Evolutionary conservation across 1,140 invertebrate genomes (phyloP).

Genomic region (Cotesia chilonis): DNA sequence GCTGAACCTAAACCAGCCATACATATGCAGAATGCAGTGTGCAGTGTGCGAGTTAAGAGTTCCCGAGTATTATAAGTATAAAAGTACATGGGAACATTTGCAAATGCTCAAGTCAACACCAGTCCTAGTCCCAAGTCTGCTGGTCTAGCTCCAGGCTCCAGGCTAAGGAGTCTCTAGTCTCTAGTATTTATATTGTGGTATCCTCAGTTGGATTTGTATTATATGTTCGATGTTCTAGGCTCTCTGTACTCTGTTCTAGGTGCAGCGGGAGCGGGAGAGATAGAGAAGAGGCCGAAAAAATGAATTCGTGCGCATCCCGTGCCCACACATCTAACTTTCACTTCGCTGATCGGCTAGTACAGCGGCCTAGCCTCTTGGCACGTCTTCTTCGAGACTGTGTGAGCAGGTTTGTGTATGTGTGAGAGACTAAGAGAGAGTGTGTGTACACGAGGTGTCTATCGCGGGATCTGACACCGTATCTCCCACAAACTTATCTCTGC

Average conservation of each 20-base stretch:
- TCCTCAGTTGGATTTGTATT: not conserved
- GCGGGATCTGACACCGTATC: no score
- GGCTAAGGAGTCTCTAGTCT: no score
- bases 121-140: no score
- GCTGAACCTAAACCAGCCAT: slow-evolving; percentile 46
- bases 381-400: not conserved
- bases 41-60: slow-evolving; percentile 9
- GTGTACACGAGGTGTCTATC: no score
- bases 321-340: slow-evolving; percentile 68
- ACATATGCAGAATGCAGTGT: slow-evolving; percentile 10
- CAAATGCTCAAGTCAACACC: slow-evolving; percentile 32
- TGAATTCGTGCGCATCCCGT: slow-evolving; percentile 68
- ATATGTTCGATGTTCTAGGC: not conserved
- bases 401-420: not conserved
- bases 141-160: no score
- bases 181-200: no score
- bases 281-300: slow-evolving; percentile 64
- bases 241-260: no score
- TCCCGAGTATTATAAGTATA: no score
- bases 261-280: slow-evolving; percentile 11
- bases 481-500: no score
- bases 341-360: slow-evolving; percentile 59
- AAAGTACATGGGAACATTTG: slow-evolving; percentile 57
- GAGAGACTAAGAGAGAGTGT: no score
- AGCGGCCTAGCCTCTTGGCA: not conserved